Evolutionary conservation across 2,113 vertebrate species (phyloP), one percentile per base, ranked within the genome.

Genomic region (Dunckerocampus dactyliophorus): DNA sequence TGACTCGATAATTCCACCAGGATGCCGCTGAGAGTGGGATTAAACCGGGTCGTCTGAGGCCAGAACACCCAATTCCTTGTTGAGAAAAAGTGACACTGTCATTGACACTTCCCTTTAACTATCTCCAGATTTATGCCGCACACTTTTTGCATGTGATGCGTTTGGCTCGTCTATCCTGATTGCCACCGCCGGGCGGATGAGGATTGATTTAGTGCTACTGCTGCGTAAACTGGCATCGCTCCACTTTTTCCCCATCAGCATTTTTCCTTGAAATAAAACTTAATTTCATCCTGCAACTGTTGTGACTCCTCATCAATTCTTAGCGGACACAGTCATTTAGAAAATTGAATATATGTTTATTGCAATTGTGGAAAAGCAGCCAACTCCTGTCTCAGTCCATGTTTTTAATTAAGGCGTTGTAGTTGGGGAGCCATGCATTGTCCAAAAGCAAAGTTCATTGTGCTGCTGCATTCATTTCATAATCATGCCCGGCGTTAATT

Each of bases 401-500:
- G 66, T 63, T 69, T 74, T 74, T 65, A 74, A 78, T 73, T 72
- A 75, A 70, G 68, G 50, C 28, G 50, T 48, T 68, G 59, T 69
- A 63, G 54, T 59, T 0, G 34, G 64, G 55, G 39, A 79, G 73
- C 61, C 46, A 20, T 58, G 71, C 53, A 61, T 76, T 79, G 73
- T 77, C 63, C 56, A 76, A 72, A 82, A 69, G 58, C 63, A 31
- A 62, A 83, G 43, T 60, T 72, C 65, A 75, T 79, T 82, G 77
- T 75, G 67, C 55, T 7, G 52, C 64, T 76, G 63, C 83, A 75
- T 80, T 75, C 62, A 82, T 73, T 76, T 75, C 63, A 69, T 80
- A 82, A 84, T 84, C 78, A 79, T 16, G 75, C 52, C 75, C 75
- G 75, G 79, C 9, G 4, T 59, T 81, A 82, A 80, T 82, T 62